A percentile compares a stretch with the other conserved stretches of the same genome.
phyloP scores from a whole-genome alignment of 2,888 invertebrate species.

The Lochmaea crataegi region DNA sequence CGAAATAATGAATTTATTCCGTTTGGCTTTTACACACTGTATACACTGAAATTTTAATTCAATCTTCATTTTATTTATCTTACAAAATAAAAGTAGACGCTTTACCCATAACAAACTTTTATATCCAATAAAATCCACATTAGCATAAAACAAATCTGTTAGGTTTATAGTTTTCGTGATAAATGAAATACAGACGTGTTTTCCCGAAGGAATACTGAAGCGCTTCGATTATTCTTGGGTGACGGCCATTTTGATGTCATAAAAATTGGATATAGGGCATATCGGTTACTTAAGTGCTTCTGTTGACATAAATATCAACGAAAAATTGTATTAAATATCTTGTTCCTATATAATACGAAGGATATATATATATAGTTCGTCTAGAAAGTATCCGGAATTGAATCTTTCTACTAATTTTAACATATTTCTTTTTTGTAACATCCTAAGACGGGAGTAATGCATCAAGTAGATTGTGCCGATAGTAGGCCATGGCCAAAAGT shows the following conservation, averaged over 20 bases:
- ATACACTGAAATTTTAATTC: too few relatives aligned
- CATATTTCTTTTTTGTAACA: too few relatives aligned
- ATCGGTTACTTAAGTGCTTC: not conserved
- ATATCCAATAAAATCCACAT: not conserved
- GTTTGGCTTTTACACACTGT: too few relatives aligned
- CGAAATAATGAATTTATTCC: too few relatives aligned
- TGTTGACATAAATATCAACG: not conserved
- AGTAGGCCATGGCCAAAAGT: too few relatives aligned
- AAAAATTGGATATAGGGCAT: not conserved
- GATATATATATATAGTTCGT: too few relatives aligned
- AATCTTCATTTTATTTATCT: too few relatives aligned
- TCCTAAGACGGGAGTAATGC: too few relatives aligned
- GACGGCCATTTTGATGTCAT: conserved; percentile 9
- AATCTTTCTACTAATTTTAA: too few relatives aligned
- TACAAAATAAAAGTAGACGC: too few relatives aligned
- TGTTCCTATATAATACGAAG: not conserved
- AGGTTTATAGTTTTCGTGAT: not conserved
- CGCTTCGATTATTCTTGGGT: not conserved
- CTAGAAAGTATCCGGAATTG: too few relatives aligned
- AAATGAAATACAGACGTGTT: not conserved
- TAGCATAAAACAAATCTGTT: not conserved
- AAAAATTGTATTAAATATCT: not conserved
- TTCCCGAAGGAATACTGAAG: not conserved
- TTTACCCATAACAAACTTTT: not conserved
- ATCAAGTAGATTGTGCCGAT: too few relatives aligned